Evolutionary conservation across 1,140 invertebrate genomes (phyloP), one percentile per base, ranked within the genome.

Genomic region (Hylaeus anthracinus): DNA sequence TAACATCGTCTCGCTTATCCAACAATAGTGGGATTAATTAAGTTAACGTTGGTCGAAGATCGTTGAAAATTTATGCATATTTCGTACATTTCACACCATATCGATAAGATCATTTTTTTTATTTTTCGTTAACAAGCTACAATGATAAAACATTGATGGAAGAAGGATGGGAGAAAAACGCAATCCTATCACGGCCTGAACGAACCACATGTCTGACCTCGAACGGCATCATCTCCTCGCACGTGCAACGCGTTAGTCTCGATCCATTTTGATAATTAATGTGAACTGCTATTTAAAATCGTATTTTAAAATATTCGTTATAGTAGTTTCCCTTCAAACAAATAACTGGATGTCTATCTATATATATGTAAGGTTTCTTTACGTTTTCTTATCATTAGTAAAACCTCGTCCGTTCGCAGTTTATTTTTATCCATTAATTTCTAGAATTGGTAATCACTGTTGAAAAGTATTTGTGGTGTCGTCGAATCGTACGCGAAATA

Each of bases 111-210:
- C 69, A 48, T 48, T 76, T 41, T 37, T 37, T 72, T 37, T 65
- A 65, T 65, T 82, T 70, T 81, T 82, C 78, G 80, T 87, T 84
- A 87, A 81, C 84, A 84, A 90, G 88, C 80, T 88, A 88, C 90
- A 79, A 90, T 86, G 81, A 90, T 85, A 84, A 91, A 90, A 90
- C 88, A 90, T 90, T 82, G 85, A 90, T 87, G 73, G 84, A 64
- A 86, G 71, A 80, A 85, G 70, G 58, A 61, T 84, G 79, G 65
- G 43, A 85, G 79, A 55, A 67, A 58, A 85, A 85, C 82, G 72
- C 79, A 85, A 89, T 82, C 79, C 80, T 88, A 83, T 73, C 83
- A 69, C 79, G 77, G 84, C 85, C 76, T 82, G 79, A 90, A 88
- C 79, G 79, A 90, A 90, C 88, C 90, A 78, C 86, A 86, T 63